Percentiles rank a stretch among this genome's conserved stretches.
Evolutionary conservation across 2,797 vertebrate genomes (phyloP).

Genomic region (Rousettus madagascariensis): DNA sequence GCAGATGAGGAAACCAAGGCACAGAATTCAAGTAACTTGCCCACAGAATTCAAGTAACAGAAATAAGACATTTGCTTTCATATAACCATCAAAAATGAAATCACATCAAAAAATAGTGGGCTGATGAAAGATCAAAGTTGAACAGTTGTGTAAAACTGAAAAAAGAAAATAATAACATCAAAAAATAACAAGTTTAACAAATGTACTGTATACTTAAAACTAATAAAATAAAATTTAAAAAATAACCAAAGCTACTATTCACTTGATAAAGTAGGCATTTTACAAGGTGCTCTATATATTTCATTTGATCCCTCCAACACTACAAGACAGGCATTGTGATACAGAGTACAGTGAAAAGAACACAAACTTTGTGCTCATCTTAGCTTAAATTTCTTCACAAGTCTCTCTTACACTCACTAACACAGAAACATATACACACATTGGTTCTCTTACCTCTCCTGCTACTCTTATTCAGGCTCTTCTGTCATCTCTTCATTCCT

Average conservation of each 20-base stretch:
- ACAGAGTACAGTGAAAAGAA: slow-evolving; percentile 6
- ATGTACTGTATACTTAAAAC: no score
- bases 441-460: neutral
- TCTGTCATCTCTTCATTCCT: neutral
- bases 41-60: neutral
- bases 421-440: neutral
- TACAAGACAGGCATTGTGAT: neutral
- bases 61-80: slow-evolving; percentile 1
- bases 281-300: neutral
- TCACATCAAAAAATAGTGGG: neutral
- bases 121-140: neutral
- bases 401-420: neutral
- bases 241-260: neutral
- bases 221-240: neutral
- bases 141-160: neutral
- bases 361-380: neutral
- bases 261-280: neutral
- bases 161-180: neutral
- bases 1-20: neutral
- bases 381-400: slow-evolving; percentile 17
- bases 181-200: neutral
- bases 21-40: neutral
- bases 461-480: neutral
- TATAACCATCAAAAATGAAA: slow-evolving; percentile 6
- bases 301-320: neutral